phyloP scores from a whole-genome alignment of 2,888 invertebrate species.

The Nasonovia ribisnigri region DNA sequence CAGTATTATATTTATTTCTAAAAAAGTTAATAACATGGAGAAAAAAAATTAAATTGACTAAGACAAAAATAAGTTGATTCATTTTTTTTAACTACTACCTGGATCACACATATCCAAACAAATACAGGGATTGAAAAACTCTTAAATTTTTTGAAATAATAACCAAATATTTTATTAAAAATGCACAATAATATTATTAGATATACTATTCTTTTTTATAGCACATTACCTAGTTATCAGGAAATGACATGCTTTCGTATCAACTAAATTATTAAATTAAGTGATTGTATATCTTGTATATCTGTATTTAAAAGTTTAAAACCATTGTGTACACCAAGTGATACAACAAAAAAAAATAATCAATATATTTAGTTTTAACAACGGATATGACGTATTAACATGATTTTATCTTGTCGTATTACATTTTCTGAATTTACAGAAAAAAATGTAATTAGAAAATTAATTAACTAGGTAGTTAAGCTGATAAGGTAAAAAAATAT shows the following conservation, averaged over 20 bases:
- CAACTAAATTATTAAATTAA: background rate
- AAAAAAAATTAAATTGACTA: background rate
- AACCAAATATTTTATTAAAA: background rate
- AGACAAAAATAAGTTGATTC: background rate
- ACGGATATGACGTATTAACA: background rate
- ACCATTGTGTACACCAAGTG: background rate
- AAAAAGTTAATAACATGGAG: background rate
- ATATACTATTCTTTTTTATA: background rate
- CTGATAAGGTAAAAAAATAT: background rate
- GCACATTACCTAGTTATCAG: background rate
- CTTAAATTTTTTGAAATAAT: background rate
- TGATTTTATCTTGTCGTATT: background rate
- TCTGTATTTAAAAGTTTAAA: background rate
- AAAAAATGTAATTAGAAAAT: background rate
- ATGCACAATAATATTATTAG: background rate
- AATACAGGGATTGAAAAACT: background rate
- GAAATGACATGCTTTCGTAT: background rate
- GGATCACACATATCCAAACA: background rate
- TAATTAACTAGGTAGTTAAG: background rate
- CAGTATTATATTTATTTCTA: background rate
- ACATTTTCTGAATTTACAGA: background rate
- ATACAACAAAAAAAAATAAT: background rate
- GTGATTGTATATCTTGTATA: background rate
- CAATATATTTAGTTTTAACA: background rate
- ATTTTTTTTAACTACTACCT: background rate